Conservation (phyloP, 2,113 vertebrate genomes). For the Bos javanicus region DNA sequence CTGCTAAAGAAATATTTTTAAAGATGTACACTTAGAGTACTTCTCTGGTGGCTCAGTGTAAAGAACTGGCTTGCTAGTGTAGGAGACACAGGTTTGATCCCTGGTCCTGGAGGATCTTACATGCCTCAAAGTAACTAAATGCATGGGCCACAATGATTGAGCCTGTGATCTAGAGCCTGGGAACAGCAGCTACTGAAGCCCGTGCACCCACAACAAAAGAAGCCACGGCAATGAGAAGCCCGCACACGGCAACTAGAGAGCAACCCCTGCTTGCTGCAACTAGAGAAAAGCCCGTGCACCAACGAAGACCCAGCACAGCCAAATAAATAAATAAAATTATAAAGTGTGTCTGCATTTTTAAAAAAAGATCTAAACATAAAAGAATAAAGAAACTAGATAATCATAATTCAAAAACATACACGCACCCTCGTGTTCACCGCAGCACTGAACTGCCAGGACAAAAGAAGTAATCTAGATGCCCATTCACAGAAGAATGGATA, state of each 20-base stretch:
- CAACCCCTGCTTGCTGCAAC: neutral
- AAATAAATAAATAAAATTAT: neutral
- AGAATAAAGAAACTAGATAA: neutral
- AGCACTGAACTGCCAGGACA: neutral
- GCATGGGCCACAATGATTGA: neutral
- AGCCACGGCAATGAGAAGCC: neutral
- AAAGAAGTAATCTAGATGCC: neutral
- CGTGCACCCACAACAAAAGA: neutral
- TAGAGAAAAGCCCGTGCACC: neutral
- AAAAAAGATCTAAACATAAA: neutral
- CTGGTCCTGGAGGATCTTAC: neutral
- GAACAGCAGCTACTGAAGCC: neutral
- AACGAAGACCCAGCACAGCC: neutral
- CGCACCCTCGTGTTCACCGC: neutral
- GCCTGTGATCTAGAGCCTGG: neutral
- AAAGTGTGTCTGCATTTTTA: neutral
- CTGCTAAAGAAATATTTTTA: neutral
- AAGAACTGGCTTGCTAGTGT: neutral
- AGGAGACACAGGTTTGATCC: neutral
- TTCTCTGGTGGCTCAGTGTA: neutral
- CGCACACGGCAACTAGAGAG: neutral
- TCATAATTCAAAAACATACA: neutral
- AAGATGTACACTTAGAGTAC: neutral
- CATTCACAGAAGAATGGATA: neutral
- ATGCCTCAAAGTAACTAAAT: neutral